phyloP scores from a whole-genome alignment of 1,140 invertebrate genomes.

The Psix sp. region DNA sequence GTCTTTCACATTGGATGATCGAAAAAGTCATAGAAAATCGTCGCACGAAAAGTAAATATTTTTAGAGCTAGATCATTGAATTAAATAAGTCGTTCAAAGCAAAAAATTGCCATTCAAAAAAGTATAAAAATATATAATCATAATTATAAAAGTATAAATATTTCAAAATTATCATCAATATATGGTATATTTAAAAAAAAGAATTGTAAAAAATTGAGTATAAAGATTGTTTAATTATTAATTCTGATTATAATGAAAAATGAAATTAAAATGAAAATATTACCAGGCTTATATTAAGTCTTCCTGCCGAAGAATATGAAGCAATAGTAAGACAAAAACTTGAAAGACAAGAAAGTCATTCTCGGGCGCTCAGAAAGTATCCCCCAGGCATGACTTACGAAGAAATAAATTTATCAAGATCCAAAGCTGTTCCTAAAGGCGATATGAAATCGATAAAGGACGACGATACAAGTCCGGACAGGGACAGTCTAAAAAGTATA shows the following conservation, averaged over 20 bases:
- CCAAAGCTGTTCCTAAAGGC: conserved; percentile 46
- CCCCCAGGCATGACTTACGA: conserved; percentile 74
- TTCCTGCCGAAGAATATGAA: conserved; percentile 75
- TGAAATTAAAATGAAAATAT: conserved; percentile 7
- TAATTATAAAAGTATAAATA: too few species aligned
- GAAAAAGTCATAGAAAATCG: conserved; percentile 61
- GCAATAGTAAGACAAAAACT: conserved; percentile 74
- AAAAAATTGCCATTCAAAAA: too few species aligned
- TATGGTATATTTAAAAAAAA: too few species aligned
- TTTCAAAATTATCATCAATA: too few species aligned
- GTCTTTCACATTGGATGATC: conserved; percentile 31
- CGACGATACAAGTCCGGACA: conserved; percentile 67
- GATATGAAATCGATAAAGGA: conserved; percentile 60
- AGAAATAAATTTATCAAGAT: conserved; percentile 73
- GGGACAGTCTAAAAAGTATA: conserved; percentile 72
- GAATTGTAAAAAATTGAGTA: too few species aligned
- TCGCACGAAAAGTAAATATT: conserved; percentile 66
- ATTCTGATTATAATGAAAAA: too few species aligned
- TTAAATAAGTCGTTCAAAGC: not conserved
- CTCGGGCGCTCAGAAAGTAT: conserved; percentile 65
- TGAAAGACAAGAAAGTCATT: conserved; percentile 69
- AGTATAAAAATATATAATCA: too few species aligned
- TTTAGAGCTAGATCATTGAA: conserved; percentile 4
- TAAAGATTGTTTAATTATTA: too few species aligned
- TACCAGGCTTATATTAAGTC: conserved; percentile 63